Percentiles rank a stretch among this genome's conserved stretches.
Conservation (phyloP, 2,797 vertebrate species). For the Aphelocoma californica region DNA sequence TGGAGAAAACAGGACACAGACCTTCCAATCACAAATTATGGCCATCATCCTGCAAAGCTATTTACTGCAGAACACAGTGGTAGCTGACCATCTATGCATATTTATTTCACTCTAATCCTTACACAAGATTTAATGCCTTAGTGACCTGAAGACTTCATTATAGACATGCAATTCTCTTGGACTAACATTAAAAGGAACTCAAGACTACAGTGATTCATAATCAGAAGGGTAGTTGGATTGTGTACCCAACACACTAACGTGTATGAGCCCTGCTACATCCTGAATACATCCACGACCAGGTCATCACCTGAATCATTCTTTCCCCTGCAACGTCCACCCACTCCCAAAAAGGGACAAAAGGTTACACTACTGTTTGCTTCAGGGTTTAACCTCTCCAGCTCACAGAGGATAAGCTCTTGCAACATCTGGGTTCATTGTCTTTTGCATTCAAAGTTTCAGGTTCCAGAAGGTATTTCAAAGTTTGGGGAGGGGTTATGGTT, state of each 20-base stretch:
- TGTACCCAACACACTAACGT: accelerated
- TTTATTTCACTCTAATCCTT: neutral
- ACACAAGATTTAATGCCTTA: neutral
- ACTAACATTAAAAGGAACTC: neutral
- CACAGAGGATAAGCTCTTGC: neutral
- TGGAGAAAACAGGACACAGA: neutral
- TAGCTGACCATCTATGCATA: neutral
- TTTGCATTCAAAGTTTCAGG: neutral
- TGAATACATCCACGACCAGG: neutral
- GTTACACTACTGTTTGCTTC: neutral
- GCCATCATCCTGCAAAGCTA: neutral
- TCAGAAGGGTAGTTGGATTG: neutral
- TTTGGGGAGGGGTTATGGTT: accelerated
- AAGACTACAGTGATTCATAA: neutral
- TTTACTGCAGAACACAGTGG: neutral
- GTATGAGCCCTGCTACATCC: neutral
- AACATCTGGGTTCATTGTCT: neutral
- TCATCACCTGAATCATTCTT: neutral
- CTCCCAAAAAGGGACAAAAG: neutral
- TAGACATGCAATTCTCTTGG: accelerated
- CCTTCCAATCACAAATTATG: neutral
- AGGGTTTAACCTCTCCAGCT: neutral
- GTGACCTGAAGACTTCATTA: neutral
- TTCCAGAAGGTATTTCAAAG: neutral
- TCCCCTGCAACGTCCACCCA: neutral